Evolutionary conservation across 1,140 invertebrate species (phyloP), one percentile per base, ranked within the genome.

Genomic region (Episyrphus balteatus): DNA sequence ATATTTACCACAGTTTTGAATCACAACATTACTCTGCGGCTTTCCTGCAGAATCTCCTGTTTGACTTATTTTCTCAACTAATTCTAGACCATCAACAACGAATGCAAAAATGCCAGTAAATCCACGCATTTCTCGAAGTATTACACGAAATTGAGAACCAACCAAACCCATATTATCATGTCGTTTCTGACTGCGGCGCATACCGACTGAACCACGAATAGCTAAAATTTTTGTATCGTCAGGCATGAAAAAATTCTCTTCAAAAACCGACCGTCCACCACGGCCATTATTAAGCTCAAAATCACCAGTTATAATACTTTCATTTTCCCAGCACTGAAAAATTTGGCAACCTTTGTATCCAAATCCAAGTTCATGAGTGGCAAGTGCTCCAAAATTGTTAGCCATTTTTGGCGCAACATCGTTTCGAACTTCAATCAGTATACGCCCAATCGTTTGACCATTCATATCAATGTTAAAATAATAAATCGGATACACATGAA

Each of bases 371-470:
- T 89, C 86, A 2, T 88, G 86, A 0, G 83, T 86, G 11, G 84
- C 79, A 3, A 95, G 70, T 1, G 82, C 75, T 49, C 80, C 77
- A 68, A 94, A 95, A 68, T 95, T 95, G 62, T 88, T 86, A 18
- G 86, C 83, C 77, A 94, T 95, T 59, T 84, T 88, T 5, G 92
- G 92, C 3, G 88, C 88, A 6, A 82, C 79, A 67, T 93, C 86
- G 8, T 80, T 80, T 52, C 86, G 78, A 9, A 92, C 81, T 72
- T 94, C 86, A 51, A 91, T 83, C 5, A 91, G 77, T 43, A 92
- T 78, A 14, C 87, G 73, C 1, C 87, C 88, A 47, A 79, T 74
- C 0, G 76, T 74, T 15, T 75, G 65, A 12, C 82, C 80, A 59
- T 84, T 82, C 13, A 85, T 78, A 54, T 87, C 84, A 50, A 88